Evolutionary conservation across 2,888 invertebrate genomes (phyloP).

Genomic region (Laothoe populi): DNA sequence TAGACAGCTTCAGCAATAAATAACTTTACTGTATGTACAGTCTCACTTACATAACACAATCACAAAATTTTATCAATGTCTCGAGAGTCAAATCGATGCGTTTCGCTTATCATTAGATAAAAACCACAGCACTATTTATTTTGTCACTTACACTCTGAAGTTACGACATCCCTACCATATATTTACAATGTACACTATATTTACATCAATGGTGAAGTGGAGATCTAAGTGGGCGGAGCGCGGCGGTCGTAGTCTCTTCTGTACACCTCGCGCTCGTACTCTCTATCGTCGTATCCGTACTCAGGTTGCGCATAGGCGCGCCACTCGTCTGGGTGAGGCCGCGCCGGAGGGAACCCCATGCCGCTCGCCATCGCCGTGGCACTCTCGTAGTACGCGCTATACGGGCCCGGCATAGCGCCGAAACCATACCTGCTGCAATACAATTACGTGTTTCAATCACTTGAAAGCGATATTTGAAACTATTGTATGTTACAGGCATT

Average conservation of each 20-base stretch:
- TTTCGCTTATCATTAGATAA: slow-evolving; percentile 81
- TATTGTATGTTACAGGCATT: background rate
- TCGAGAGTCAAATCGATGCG: slow-evolving; percentile 56
- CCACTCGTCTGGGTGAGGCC: slow-evolving; percentile 79
- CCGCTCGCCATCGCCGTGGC: slow-evolving; percentile 74
- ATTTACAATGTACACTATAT: slow-evolving; percentile 59
- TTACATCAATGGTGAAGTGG: slow-evolving; percentile 22
- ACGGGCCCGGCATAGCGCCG: slow-evolving; percentile 74
- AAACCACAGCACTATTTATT: slow-evolving; percentile 82
- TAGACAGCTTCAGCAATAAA: slow-evolving; percentile 78
- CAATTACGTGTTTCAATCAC: background rate
- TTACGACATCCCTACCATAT: slow-evolving; percentile 58
- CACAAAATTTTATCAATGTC: slow-evolving; percentile 56
- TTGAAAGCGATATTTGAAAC: background rate
- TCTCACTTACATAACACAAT: slow-evolving; percentile 75
- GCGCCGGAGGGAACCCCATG: slow-evolving; percentile 80
- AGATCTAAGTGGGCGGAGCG: slow-evolving; percentile 83
- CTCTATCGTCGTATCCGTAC: slow-evolving; percentile 82
- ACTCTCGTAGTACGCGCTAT: slow-evolving; percentile 73
- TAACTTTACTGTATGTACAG: slow-evolving; percentile 80
- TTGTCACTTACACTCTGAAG: slow-evolving; percentile 78
- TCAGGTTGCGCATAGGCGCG: slow-evolving; percentile 78
- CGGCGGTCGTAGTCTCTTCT: slow-evolving; percentile 87
- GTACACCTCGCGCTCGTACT: slow-evolving; percentile 84
- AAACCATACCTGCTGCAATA: slow-evolving; percentile 71